Evolutionary conservation across 2,113 vertebrate species (phyloP).

Genomic region (Onychostoma macrolepis): DNA sequence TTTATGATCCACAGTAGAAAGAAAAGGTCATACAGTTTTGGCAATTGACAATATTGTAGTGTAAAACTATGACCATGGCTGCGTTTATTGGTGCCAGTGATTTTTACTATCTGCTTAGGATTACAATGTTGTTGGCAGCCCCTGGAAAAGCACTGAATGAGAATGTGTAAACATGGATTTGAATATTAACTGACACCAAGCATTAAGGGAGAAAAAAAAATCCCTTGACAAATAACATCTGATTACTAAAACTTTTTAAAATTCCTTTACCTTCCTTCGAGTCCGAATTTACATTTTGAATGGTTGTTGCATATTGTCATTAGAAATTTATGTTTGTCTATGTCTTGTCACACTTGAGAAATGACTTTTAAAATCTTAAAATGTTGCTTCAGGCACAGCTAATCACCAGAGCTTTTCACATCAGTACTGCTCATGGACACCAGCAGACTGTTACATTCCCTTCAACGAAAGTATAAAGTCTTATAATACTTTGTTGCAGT

Average conservation of each 20-base stretch:
- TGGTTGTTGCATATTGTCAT: not conserved
- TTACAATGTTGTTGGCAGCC: not conserved
- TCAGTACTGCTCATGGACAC: conserved; percentile 35
- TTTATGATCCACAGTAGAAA: not conserved
- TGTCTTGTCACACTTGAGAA: conserved; percentile 21
- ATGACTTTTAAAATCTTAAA: conserved; percentile 1
- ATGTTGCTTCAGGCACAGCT: conserved; percentile 1
- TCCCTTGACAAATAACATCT: not conserved
- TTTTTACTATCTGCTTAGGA: not conserved
- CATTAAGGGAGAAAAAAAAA: not conserved
- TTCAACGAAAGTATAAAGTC: conserved; percentile 15
- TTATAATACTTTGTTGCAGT: conserved; percentile 35
- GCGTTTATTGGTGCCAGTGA: not conserved
- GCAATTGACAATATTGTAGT: not conserved
- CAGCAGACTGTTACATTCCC: conserved; percentile 11
- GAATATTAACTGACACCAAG: not conserved
- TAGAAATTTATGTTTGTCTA: conserved; percentile 16
- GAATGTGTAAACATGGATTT: not conserved
- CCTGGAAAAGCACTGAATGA: not conserved
- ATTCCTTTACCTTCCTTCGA: not conserved
- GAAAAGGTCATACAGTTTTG: not conserved
- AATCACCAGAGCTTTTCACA: conserved; percentile 9
- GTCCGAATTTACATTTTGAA: not conserved
- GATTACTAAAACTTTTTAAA: not conserved
- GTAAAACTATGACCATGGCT: not conserved